A percentile compares a stretch with the other conserved stretches of the same genome.
Evolutionary conservation across 2,113 vertebrate species (phyloP).

Genomic region (Sorex araneus): DNA sequence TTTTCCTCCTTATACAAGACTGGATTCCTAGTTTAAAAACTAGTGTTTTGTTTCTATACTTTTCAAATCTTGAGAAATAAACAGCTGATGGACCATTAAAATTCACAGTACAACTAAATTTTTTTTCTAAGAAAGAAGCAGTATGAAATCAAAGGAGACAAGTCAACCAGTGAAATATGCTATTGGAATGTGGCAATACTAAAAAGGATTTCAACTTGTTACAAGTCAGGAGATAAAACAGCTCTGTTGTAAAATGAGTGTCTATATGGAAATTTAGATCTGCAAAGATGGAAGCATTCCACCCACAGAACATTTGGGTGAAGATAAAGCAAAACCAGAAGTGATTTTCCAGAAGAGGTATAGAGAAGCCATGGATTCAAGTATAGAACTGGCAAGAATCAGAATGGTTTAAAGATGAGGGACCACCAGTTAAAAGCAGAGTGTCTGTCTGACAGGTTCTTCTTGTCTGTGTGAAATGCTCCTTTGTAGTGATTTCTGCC

Average conservation of each 20-base stretch:
- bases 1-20: background rate
- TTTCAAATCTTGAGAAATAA: constrained; percentile 33
- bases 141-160: background rate
- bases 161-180: background rate
- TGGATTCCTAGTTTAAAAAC: constrained; percentile 57
- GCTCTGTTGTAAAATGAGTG: background rate
- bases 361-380: background rate
- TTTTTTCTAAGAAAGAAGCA: constrained; percentile 44
- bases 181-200: background rate
- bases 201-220: constrained; percentile 4
- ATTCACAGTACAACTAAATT: constrained; percentile 37
- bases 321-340: background rate
- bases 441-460: background rate
- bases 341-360: background rate
- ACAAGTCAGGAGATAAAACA: background rate
- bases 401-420: background rate
- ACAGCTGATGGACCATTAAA: constrained; percentile 8
- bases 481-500: background rate
- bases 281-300: background rate
- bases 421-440: background rate
- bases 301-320: background rate
- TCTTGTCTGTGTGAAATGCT: background rate
- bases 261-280: background rate
- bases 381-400: background rate
- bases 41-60: background rate